Evolutionary conservation across 2,888 invertebrate genomes (phyloP).

Genomic region (Erannis defoliaria): DNA sequence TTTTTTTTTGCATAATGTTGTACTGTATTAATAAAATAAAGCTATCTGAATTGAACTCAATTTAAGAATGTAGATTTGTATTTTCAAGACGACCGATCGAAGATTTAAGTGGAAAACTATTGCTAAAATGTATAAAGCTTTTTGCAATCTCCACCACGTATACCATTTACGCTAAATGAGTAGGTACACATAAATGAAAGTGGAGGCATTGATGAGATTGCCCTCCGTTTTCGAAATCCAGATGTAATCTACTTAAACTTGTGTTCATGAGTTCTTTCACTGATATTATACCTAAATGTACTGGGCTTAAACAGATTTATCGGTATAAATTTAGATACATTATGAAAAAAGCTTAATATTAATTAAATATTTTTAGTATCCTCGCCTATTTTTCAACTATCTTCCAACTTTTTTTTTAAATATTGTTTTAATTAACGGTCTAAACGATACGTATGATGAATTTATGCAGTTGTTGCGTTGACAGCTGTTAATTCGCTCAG

Average conservation of each 20-base stretch:
- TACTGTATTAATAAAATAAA: background rate
- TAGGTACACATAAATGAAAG: constrained; percentile 17
- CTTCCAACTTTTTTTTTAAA: too few relatives aligned
- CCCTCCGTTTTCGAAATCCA: constrained; percentile 11
- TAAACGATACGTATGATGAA: too few relatives aligned
- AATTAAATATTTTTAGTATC: too few relatives aligned
- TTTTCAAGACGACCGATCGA: too few relatives aligned
- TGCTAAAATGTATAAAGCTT: constrained; percentile 7
- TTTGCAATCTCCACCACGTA: constrained; percentile 6
- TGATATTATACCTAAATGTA: constrained; percentile 7
- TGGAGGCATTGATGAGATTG: constrained; percentile 16
- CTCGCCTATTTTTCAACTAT: too few relatives aligned
- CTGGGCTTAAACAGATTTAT: constrained; percentile 11
- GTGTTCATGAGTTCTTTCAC: constrained; percentile 4
- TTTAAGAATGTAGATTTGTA: background rate
- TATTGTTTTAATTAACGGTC: too few relatives aligned
- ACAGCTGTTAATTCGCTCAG: too few relatives aligned
- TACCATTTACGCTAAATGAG: constrained; percentile 13
- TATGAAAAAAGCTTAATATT: too few relatives aligned
- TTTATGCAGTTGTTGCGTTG: too few relatives aligned
- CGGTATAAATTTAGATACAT: too few relatives aligned
- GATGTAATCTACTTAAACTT: constrained; percentile 19
- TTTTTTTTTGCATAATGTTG: background rate
- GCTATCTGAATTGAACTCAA: background rate
- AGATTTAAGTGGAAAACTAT: background rate